Conservation (phyloP, 2,113 vertebrate genomes). For the Pica pica region DNA sequence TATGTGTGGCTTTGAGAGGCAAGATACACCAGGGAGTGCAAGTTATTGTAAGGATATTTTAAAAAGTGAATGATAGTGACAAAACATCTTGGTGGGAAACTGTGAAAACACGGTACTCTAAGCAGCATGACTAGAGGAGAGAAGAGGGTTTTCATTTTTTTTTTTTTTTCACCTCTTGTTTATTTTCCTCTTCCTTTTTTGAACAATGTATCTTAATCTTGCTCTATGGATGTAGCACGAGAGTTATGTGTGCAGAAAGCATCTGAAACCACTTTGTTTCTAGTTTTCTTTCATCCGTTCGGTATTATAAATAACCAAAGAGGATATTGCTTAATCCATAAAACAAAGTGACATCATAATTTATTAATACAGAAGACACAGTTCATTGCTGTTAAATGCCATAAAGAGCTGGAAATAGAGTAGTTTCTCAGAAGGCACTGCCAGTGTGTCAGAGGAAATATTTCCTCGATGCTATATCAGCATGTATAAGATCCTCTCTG, state of each 20-base stretch:
- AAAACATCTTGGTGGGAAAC: neutral
- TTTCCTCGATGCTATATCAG: neutral
- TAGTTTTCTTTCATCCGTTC: neutral
- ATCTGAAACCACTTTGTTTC: constrained; percentile 37
- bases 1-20: neutral
- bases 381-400: constrained; percentile 39
- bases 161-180: neutral
- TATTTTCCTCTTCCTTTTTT: neutral
- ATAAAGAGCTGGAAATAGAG: constrained; percentile 43
- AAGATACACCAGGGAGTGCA: neutral
- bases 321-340: constrained; percentile 58
- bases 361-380: constrained; percentile 55
- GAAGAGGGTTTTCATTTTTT: accelerated
- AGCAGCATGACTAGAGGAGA: neutral
- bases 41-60: neutral
- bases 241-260: constrained; percentile 13
- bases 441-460: constrained; percentile 10
- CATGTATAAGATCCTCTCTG: neutral
- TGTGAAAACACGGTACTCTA: neutral
- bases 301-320: constrained; percentile 54
- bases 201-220: neutral
- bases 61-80: neutral
- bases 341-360: constrained; percentile 56
- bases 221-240: neutral
- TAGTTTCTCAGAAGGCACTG: constrained; percentile 45